Conservation (phyloP, 2,888 invertebrate genomes). For the Micropterix aruncella region DNA sequence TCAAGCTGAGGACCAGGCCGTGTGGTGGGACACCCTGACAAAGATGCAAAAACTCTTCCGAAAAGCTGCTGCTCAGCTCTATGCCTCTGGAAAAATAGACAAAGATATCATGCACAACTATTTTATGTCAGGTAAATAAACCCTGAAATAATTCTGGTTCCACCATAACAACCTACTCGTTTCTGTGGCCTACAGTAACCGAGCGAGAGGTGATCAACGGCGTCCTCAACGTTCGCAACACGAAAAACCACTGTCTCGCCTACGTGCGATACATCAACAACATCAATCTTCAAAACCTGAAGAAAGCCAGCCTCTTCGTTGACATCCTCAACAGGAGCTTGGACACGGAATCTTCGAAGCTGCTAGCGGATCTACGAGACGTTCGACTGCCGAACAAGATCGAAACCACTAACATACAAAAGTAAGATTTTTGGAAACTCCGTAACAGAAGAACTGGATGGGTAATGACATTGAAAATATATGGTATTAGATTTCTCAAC, state of each 20-base stretch:
- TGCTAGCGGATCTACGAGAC: slow-evolving; percentile 80
- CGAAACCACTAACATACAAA: slow-evolving; percentile 76
- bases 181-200: slow-evolving; percentile 53
- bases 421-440: slow-evolving; percentile 51
- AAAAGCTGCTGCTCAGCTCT: slow-evolving; percentile 80
- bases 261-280: slow-evolving; percentile 94
- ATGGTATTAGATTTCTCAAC: no score
- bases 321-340: slow-evolving; percentile 87
- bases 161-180: no score
- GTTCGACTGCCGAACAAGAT: slow-evolving; percentile 81
- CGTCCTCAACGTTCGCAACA: slow-evolving; percentile 82
- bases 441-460: no score
- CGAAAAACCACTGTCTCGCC: slow-evolving; percentile 89
- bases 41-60: slow-evolving; percentile 92
- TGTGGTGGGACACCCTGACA: slow-evolving; percentile 95
- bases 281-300: slow-evolving; percentile 88
- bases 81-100: slow-evolving; percentile 71
- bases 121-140: slow-evolving; percentile 98
- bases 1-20: slow-evolving; percentile 90
- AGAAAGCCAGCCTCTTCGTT: slow-evolving; percentile 88
- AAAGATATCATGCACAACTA: slow-evolving; percentile 94
- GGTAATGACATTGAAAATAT: no score
- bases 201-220: slow-evolving; percentile 97
- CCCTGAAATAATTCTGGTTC: no score
- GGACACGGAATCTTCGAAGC: slow-evolving; percentile 84